Base-by-base conservation (phyloP, 35 echinoderm and acorn worm species). In the Ptychodera flava region DNA sequence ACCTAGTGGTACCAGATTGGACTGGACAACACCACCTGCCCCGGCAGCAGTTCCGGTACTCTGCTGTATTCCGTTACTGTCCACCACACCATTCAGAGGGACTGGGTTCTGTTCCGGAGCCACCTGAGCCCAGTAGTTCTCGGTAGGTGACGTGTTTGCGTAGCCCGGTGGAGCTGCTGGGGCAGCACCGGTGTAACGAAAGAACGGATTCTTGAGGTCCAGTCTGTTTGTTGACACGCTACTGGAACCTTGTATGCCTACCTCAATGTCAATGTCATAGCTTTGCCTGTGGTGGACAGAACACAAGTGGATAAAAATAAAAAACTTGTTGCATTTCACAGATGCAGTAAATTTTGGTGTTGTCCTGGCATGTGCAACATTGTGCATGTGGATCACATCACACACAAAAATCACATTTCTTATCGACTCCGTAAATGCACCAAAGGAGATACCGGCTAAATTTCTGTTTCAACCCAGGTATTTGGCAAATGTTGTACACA, bases 161-260 rank as follows among this genome's bases (percentile, higher is more conserved):
- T 77, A 36, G 52, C 93, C 93, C 0, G 90, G 85, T 0, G 93
- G 96, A 0, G 91, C 85, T 75, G 86, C 37, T 0, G 90, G 89
- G 77, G 91, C 85, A 79, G 94, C 90, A 28, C 96, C 96, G 28
- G 92, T 92, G 83, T 99, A 99, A 35, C 94, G 96, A 82, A 99
- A 99, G 91, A 99, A 94, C 14, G 96, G 96, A 77, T 99, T 99
- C 93, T 99, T 99, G 15, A 99, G 86, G 80, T 99, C 96, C 53
- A 99, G 90, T 27, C 96, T 80, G 84, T 99, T 99, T 38, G 93
- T 99, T 14, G 96, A 99, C 28, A 88, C 85, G 31, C 90, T 90
- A 37, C 91, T 91, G 0, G 92, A 92, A 34, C 88, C 82, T 0
- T 82, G 82, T 28, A 89, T 86, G 37, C 94, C 87, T 37, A 99